A percentile compares a stretch with the other conserved stretches of the same genome.
phyloP scores from a whole-genome alignment of 1,140 invertebrate species.

The Drosophila novamexicana region DNA sequence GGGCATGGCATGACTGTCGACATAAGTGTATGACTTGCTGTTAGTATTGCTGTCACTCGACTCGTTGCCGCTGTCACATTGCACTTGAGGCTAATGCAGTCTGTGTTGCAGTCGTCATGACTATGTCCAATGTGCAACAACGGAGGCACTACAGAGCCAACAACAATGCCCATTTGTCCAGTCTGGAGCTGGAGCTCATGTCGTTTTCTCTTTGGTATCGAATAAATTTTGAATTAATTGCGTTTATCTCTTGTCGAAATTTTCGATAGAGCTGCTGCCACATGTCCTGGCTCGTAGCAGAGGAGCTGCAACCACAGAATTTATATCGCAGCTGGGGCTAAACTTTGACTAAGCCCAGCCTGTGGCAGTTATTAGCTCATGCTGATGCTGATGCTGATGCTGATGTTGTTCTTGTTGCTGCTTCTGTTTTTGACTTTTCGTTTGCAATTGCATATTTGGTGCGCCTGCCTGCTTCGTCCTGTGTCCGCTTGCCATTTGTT shows the following conservation, averaged over 20 bases:
- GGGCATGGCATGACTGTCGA: neutral
- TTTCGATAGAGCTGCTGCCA: slow-evolving; percentile 12
- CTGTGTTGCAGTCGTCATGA: slow-evolving; percentile 24
- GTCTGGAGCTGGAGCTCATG: slow-evolving; percentile 25
- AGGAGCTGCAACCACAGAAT: slow-evolving; percentile 2
- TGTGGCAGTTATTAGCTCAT: slow-evolving; percentile 57
- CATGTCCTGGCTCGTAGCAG: neutral
- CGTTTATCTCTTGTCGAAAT: slow-evolving; percentile 45
- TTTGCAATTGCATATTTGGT: slow-evolving; percentile 20
- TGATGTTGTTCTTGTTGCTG: slow-evolving; percentile 22
- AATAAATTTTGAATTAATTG: slow-evolving; percentile 81
- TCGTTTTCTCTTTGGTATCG: slow-evolving; percentile 54
- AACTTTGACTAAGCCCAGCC: slow-evolving; percentile 34
- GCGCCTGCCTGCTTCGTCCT: neutral
- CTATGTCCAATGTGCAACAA: slow-evolving; percentile 23
- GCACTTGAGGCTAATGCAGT: slow-evolving; percentile 68
- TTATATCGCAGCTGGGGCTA: slow-evolving; percentile 24
- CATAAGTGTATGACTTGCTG: slow-evolving; percentile 15
- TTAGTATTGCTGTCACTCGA: slow-evolving; percentile 39
- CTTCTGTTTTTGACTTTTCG: slow-evolving; percentile 6
- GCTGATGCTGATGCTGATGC: slow-evolving; percentile 10
- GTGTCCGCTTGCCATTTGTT: slow-evolving; percentile 27
- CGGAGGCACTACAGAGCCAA: slow-evolving; percentile 10
- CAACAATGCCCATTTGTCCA: slow-evolving; percentile 35
- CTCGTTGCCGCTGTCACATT: slow-evolving; percentile 64